Evolutionary conservation across 1,140 invertebrate species (phyloP).

Genomic region (Monomorium pharaonis): DNA sequence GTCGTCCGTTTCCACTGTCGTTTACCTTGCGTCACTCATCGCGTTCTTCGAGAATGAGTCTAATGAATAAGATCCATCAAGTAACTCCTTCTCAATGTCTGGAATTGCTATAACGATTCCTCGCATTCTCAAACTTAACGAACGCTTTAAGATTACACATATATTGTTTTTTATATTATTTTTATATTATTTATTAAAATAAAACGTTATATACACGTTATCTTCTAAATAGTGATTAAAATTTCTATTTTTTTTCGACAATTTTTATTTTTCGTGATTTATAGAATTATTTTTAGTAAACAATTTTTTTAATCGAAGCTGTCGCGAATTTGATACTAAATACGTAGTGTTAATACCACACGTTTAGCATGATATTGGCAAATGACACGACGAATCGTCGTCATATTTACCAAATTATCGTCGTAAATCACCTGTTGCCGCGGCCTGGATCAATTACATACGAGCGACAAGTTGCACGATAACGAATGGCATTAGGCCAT

Average conservation of each 20-base stretch:
- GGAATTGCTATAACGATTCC: not conserved
- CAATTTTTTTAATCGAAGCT: not conserved
- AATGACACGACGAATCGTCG: slow-evolving; percentile 29
- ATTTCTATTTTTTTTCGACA: not conserved
- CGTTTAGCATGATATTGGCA: slow-evolving; percentile 33
- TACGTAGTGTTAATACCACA: not conserved
- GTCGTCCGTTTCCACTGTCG: slow-evolving; percentile 24
- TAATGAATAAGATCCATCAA: not conserved
- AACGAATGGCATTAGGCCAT: slow-evolving; percentile 26
- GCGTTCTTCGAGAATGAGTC: slow-evolving; percentile 26
- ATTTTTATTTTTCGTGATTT: not conserved
- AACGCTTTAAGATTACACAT: not conserved
- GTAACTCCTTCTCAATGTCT: not conserved
- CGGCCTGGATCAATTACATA: slow-evolving; percentile 36
- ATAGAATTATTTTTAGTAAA: not conserved
- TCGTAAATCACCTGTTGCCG: slow-evolving; percentile 66
- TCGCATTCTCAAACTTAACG: not conserved
- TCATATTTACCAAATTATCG: slow-evolving; percentile 58
- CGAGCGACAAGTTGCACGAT: slow-evolving; percentile 46
- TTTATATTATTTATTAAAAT: not conserved
- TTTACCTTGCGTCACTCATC: slow-evolving; percentile 18
- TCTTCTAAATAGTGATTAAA: not conserved
- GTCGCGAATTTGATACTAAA: not conserved
- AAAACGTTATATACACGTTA: no score
- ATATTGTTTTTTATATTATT: not conserved